phyloP scores from a whole-genome alignment of 2,113 vertebrate genomes.

The Tupaia chinensis region DNA sequence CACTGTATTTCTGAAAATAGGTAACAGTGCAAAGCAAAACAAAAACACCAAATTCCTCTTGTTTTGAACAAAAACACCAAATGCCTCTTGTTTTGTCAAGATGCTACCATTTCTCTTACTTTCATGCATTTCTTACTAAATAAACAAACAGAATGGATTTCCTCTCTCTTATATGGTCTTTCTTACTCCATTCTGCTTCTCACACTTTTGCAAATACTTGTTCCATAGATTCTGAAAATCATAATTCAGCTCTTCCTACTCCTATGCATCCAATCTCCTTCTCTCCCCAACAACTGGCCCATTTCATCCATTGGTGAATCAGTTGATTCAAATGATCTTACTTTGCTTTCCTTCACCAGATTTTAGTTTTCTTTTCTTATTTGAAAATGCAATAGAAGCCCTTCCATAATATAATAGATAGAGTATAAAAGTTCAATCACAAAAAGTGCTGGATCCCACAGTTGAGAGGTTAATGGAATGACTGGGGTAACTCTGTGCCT shows the following conservation, averaged over 20 bases:
- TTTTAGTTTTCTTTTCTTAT: neutral
- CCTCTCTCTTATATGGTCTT: neutral
- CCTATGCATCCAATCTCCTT: neutral
- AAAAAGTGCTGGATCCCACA: neutral
- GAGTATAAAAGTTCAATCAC: neutral
- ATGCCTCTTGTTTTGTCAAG: neutral
- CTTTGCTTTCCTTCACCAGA: neutral
- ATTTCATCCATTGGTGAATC: neutral
- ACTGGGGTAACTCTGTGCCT: neutral
- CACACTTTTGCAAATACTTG: neutral
- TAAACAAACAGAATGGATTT: neutral
- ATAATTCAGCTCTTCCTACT: neutral
- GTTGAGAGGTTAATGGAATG: neutral
- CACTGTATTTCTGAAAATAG: neutral
- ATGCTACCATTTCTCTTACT: neutral
- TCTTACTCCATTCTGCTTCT: neutral
- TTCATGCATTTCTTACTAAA: neutral
- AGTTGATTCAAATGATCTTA: neutral
- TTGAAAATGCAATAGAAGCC: neutral
- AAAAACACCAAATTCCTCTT: neutral
- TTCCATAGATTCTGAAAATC: neutral
- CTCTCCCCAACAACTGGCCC: neutral
- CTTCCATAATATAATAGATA: neutral
- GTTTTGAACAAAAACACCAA: neutral
- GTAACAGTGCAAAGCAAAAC: neutral